phyloP scores from a whole-genome alignment of 2,888 invertebrate genomes.

The Eilema caniola region DNA sequence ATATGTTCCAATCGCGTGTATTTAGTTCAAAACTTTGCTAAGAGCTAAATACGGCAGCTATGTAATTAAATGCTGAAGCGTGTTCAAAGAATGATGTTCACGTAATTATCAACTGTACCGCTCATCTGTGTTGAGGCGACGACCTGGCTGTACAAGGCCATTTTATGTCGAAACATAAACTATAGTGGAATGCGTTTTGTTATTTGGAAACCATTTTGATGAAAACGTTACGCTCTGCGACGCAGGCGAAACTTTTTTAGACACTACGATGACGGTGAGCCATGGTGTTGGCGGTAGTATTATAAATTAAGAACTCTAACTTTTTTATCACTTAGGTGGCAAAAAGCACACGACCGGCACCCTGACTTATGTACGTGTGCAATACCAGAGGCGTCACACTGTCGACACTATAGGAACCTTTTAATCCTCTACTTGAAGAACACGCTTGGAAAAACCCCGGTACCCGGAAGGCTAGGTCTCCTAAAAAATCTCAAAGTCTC shows the following conservation, averaged over 20 bases:
- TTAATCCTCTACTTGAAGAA: too few species aligned
- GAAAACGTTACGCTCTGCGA: not conserved
- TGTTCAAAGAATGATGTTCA: conserved; percentile 49
- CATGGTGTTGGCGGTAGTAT: too few species aligned
- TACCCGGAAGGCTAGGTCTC: too few species aligned
- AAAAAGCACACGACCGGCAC: too few species aligned
- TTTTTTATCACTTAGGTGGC: too few species aligned
- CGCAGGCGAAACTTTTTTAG: not conserved
- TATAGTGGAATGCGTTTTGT: conserved; percentile 1
- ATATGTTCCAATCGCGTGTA: not conserved
- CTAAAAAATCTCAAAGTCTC: too few species aligned
- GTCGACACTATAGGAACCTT: too few species aligned
- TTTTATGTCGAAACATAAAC: conserved; percentile 1
- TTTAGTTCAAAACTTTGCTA: not conserved
- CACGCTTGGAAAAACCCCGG: too few species aligned
- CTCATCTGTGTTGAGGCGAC: conserved; percentile 25
- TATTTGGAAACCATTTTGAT: conserved; percentile 16
- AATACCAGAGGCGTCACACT: too few species aligned
- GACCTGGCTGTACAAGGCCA: not conserved
- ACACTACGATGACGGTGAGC: not conserved
- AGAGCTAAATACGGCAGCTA: not conserved
- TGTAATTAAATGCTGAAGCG: conserved; percentile 27
- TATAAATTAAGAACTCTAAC: too few species aligned
- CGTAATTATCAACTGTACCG: conserved; percentile 31
- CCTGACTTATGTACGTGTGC: too few species aligned